Percentiles rank a stretch among this genome's conserved stretches.
Evolutionary conservation across 2,113 vertebrate genomes (phyloP).

Genomic region (Onychostruthus taczanowskii): DNA sequence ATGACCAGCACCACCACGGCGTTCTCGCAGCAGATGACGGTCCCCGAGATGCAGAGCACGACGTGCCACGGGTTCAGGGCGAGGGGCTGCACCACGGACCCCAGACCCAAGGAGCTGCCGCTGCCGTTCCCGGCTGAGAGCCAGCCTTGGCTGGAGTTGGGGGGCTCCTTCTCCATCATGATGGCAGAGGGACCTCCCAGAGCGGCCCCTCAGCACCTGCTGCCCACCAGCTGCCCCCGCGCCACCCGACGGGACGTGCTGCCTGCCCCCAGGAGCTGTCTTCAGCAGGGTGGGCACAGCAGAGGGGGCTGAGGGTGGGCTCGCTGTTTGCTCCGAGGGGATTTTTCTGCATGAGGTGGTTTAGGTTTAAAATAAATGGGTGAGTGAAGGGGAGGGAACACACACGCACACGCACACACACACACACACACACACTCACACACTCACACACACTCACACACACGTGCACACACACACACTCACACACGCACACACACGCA

Average conservation of each 20-base stretch:
- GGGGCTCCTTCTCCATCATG: conserved; percentile 45
- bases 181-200: not conserved
- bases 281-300: not conserved
- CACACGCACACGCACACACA: too few relatives aligned
- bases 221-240: not conserved
- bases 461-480: too few relatives aligned
- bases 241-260: not conserved
- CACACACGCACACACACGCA: too few relatives aligned
- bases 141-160: conserved; percentile 48
- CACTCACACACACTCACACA: not conserved
- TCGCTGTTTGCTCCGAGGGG: not conserved
- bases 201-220: not conserved
- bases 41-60: conserved; percentile 87
- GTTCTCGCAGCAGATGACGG: conserved; percentile 88
- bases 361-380: not conserved
- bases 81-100: conserved; percentile 52
- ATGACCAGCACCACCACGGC: conserved; percentile 89
- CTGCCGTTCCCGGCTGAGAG: conserved; percentile 16
- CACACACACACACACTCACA: not conserved
- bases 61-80: conserved; percentile 86
- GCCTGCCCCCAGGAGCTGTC: not conserved
- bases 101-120: conserved; percentile 64
- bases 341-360: not conserved
- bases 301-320: accelerated
- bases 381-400: not conserved